A percentile compares a stretch with the other conserved stretches of the same genome.
Conservation (phyloP, 2,888 invertebrate species). For the Limnephilus lunatus region DNA sequence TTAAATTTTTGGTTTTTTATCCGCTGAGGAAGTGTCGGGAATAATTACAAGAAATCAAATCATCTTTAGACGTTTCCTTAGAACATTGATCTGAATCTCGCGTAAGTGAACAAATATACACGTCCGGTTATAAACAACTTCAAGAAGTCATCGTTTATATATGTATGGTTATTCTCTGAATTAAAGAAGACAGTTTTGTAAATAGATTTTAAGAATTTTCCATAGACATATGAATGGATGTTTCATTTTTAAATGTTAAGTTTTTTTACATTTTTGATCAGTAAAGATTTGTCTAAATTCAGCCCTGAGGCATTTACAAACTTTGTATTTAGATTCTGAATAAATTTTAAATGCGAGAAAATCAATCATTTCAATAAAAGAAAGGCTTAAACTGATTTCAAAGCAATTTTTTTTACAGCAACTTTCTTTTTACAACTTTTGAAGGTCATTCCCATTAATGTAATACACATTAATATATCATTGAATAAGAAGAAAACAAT, state of each 20-base stretch:
- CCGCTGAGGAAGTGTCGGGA: background rate
- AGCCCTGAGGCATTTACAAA: background rate
- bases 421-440: too few relatives aligned
- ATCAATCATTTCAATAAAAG: background rate
- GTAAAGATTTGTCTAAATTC: background rate
- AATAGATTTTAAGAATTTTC: background rate
- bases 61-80: background rate
- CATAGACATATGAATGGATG: too few relatives aligned
- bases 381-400: background rate
- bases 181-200: background rate
- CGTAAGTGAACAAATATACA: background rate
- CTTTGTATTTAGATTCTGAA: background rate
- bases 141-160: background rate
- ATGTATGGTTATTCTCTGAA: background rate
- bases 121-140: background rate
- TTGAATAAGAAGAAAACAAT: too few relatives aligned
- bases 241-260: background rate
- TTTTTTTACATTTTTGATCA: background rate
- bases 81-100: background rate
- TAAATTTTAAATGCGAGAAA: background rate
- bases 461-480: too few relatives aligned
- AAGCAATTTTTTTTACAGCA: too few relatives aligned
- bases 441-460: too few relatives aligned
- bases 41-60: background rate
- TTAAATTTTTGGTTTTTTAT: background rate